A percentile compares a stretch with the other conserved stretches of the same genome.
phyloP scores from a whole-genome alignment of 2,888 invertebrate species.

The Branchipolynoe longqiensis region DNA sequence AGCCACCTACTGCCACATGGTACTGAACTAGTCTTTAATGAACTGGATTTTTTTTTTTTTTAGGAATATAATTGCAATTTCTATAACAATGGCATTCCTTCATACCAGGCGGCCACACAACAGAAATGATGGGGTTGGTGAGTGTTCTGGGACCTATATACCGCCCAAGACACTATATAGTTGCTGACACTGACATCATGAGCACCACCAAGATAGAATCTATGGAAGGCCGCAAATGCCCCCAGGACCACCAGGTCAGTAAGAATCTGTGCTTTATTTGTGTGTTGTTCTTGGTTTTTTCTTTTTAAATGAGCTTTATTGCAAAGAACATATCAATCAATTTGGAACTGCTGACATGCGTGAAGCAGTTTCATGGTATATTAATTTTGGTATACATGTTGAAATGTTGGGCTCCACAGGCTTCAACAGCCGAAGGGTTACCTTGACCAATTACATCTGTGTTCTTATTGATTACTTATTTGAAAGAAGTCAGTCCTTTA shows the following conservation, averaged over 20 bases:
- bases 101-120: constrained; percentile 92
- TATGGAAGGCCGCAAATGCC: background rate
- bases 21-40: background rate
- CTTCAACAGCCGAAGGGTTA: no score
- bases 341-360: no score
- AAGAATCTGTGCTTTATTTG: background rate
- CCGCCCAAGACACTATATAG: constrained; percentile 88
- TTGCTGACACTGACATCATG: constrained; percentile 89
- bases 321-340: background rate
- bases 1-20: background rate
- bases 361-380: no score
- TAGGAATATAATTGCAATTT: background rate
- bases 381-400: no score
- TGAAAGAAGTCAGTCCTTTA: no score
- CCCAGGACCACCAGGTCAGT: background rate
- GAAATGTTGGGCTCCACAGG: no score
- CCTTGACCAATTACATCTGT: no score
- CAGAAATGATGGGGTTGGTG: constrained; percentile 92
- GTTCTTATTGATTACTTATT: no score
- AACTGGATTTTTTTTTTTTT: background rate
- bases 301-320: background rate
- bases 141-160: constrained; percentile 86
- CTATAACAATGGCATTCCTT: background rate
- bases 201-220: constrained; percentile 87
- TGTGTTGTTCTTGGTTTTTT: background rate